A percentile compares a stretch with the other conserved stretches of the same genome.
Conservation (phyloP, 2,113 vertebrate genomes). For the Anhinga rufa region DNA sequence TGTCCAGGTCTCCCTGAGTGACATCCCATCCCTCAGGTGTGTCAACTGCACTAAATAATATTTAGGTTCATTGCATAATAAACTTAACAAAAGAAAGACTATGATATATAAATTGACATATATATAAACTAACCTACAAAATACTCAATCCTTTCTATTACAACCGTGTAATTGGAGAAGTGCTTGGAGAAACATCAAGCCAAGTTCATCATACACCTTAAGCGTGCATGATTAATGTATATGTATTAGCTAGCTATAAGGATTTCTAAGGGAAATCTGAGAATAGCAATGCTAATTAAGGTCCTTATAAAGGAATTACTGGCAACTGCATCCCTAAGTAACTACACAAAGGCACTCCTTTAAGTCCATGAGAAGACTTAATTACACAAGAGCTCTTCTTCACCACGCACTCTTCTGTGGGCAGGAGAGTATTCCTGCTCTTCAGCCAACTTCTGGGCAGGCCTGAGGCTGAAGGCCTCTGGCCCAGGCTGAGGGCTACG, state of each 20-base stretch:
- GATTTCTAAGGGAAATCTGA: not conserved
- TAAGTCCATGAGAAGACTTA: not conserved
- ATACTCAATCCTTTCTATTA: not conserved
- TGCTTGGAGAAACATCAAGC: not conserved
- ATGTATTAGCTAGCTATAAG: fast-evolving
- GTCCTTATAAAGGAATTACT: not conserved
- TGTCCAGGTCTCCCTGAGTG: too few species aligned
- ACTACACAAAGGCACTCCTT: not conserved
- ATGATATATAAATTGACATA: not conserved
- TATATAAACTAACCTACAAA: not conserved
- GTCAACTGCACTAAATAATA: too few species aligned
- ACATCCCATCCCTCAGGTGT: too few species aligned
- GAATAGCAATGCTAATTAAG: not conserved
- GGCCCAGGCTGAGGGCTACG: not conserved
- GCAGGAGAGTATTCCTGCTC: not conserved
- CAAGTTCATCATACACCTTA: not conserved
- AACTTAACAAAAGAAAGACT: not conserved
- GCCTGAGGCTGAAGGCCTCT: not conserved
- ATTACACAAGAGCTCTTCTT: not conserved
- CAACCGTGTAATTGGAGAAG: not conserved
- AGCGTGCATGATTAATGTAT: fast-evolving
- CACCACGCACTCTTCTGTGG: not conserved
- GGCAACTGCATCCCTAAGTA: not conserved
- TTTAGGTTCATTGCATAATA: not conserved
- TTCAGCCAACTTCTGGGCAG: not conserved